Evolutionary conservation across 2,113 vertebrate species (phyloP).

Genomic region (Mustelus asterias): DNA sequence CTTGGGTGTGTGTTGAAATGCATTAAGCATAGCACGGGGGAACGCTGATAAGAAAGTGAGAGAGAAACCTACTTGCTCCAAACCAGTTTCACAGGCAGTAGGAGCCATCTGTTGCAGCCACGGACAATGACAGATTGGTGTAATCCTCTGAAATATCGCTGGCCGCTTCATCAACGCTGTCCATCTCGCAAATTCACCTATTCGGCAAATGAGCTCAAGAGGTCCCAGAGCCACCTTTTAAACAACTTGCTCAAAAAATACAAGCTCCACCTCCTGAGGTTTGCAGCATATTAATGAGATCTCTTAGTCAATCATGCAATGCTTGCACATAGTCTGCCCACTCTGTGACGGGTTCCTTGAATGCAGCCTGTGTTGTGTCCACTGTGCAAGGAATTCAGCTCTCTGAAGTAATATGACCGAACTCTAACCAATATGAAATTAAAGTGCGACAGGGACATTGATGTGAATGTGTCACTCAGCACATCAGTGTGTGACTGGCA

Average conservation of each 20-base stretch:
- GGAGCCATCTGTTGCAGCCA: not conserved
- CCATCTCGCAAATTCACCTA: not conserved
- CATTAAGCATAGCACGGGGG: not conserved
- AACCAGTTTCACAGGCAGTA: conserved; percentile 22
- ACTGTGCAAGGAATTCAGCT: not conserved
- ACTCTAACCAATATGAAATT: not conserved
- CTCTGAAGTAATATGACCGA: not conserved
- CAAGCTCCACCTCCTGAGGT: conserved; percentile 16
- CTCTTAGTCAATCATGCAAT: not conserved
- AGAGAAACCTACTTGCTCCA: conserved; percentile 22
- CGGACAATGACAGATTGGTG: not conserved
- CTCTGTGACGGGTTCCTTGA: not conserved
- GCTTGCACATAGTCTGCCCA: not conserved
- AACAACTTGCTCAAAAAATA: not conserved
- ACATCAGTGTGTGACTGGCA: not conserved
- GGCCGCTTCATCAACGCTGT: not conserved
- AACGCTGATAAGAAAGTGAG: not conserved
- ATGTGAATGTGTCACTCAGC: not conserved
- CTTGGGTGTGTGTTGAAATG: not conserved
- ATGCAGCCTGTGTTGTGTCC: not conserved
- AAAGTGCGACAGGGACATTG: not conserved
- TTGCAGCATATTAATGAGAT: not conserved
- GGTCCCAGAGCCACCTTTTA: not conserved
- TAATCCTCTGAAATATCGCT: not conserved
- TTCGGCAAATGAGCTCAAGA: not conserved